Base-by-base conservation (phyloP, 2,888 invertebrate species). In the Cordilura impudica region DNA sequence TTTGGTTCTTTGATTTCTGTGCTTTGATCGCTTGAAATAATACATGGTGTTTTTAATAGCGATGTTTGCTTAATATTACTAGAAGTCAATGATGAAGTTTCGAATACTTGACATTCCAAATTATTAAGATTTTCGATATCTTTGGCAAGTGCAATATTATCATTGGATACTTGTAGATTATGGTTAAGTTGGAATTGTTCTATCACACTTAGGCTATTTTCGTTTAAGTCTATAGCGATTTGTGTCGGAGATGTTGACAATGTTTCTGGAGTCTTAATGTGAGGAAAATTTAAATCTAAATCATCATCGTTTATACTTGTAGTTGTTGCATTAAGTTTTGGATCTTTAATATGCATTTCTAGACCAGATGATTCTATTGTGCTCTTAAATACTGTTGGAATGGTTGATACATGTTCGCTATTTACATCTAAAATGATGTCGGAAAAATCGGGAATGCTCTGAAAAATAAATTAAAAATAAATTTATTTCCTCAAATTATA, bases 401-500 rank as follows among this genome's bases (percentile, higher is more conserved):
- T 16, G n/a, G 16, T 12, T 4, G 49, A n/a, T 8, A 12, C 8
- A 35, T 71, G 67, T 26, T 70, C 63, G 0, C 53, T 39, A 3
- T 54, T 51, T 16, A 43, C 53, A 31, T 81, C 85, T 2, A 88
- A 83, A 8, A 88, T 86, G 5, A 84, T 83, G 31, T 89, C 89
- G 0, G 87, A 83, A n/a, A 89, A 86, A 51, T 87, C 87, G 0
- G 87, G 84, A 54, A 87, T 77, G 12, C 82, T 82, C 81, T 87
- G 61, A 51, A 81, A n/a, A n/a, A n/a, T n/a, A n/a, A n/a, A n/a
- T n/a, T 29, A 16, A 60, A 58, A 29, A 51, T 6, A 8, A 56
- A 54, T 58, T 14, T 18, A 83, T n/a, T n/a, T n/a, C n/a, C n/a
- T n/a, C n/a, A n/a, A n/a, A n/a, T n/a, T n/a, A n/a, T n/a, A n/a